Evolutionary conservation across 1,140 invertebrate species (phyloP), one percentile per base, ranked within the genome.

Genomic region (Lamellibrachia luymesi): DNA sequence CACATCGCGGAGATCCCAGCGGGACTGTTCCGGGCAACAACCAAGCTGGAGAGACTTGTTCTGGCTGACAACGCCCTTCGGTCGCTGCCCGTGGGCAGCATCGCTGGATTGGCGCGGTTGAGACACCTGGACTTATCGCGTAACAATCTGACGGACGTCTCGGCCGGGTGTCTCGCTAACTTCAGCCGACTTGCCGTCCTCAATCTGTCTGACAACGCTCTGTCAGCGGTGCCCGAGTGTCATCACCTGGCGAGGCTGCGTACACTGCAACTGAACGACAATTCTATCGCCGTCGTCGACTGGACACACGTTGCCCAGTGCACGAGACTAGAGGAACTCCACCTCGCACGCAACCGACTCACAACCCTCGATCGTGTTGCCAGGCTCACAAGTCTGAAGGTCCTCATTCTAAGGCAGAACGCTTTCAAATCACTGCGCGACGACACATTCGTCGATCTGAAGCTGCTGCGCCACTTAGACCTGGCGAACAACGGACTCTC

Each of bases 1-100:
- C 98, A 97, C 2, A 96, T 98, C 92, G 97, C 97, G 50, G 98
- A 98, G 94, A 97, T 98, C 91, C 98, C 97, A 90, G 97, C 97
- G 2, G 97, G 97, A 49, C 98, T 98, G 1, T 98, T 99, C 94
- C 97, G 97, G 49, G 17, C 2, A 8, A 50, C 38, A 17, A 52
- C 92, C 8, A 92, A 25, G 92, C 25, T 92, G 27, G 52, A 92
- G 51, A 17, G 91, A 52, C 50, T 93, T 25, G 51, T 64, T 17
- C 91, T 93, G 6, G 51, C 92, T 10, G 13, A 27, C 38, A 93
- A 93, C 91, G 51, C n/a, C 50, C 50, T 93, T 17, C 27, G 49
- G n/a, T 50, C n/a, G 10, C 91, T 93, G 51, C 7, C 50, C 10
- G 49, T 8, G 2, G 93, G 51, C 1, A 92, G 56, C 50, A 92